phyloP scores from a whole-genome alignment of 1,140 invertebrate species.

The Proctacanthus coquilletti region DNA sequence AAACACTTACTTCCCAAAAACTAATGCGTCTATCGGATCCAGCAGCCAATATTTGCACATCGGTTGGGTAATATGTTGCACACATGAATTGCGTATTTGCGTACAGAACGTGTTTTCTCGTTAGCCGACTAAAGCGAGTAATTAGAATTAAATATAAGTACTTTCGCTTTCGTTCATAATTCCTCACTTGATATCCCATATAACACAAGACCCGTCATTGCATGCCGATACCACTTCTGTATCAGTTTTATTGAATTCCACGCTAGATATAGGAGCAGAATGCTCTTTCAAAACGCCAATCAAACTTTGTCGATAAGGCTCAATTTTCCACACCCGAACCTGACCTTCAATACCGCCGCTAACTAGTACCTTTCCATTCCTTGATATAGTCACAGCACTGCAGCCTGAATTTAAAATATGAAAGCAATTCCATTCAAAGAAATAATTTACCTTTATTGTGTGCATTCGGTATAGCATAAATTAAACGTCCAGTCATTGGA shows the following conservation, averaged over 20 bases:
- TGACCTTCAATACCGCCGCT: constrained; percentile 77
- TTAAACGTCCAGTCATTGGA: constrained; percentile 58
- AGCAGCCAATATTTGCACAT: constrained; percentile 69
- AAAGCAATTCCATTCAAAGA: neutral
- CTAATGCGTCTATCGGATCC: constrained; percentile 74
- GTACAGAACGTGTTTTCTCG: constrained; percentile 65
- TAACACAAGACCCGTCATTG: constrained; percentile 78
- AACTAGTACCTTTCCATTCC: constrained; percentile 53
- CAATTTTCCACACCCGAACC: constrained; percentile 60
- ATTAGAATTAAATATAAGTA: constrained; percentile 9
- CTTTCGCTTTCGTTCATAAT: neutral
- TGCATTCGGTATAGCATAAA: constrained; percentile 68
- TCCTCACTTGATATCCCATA: constrained; percentile 65
- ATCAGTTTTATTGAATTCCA: constrained; percentile 59
- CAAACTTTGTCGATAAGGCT: constrained; percentile 43
- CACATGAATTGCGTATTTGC: constrained; percentile 79
- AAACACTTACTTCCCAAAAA: constrained; percentile 62
- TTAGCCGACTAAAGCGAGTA: constrained; percentile 44
- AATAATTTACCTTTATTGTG: constrained; percentile 70
- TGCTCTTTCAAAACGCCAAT: constrained; percentile 71
- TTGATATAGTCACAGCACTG: constrained; percentile 44
- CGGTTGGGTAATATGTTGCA: constrained; percentile 58
- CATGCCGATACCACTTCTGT: constrained; percentile 71
- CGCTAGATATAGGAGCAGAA: constrained; percentile 66
- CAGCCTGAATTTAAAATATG: constrained; percentile 11